phyloP scores from a whole-genome alignment of 92 coral and sea anemone genomes.

The Porites cylindrica region DNA sequence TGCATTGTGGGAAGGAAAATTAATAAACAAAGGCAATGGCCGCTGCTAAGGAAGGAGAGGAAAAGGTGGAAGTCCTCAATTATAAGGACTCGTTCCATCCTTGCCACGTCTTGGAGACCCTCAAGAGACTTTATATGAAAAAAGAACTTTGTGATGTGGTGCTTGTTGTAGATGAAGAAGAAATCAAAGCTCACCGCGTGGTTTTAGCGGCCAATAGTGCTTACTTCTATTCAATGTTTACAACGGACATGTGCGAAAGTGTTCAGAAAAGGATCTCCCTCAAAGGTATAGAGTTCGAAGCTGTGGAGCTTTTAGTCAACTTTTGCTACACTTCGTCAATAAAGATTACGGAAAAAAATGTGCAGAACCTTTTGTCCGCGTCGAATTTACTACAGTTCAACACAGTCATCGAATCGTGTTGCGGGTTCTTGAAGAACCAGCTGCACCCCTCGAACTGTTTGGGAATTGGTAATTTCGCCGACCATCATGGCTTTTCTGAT shows the following conservation, averaged over 20 bases:
- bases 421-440: conserved; percentile 87
- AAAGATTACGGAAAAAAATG: conserved; percentile 86
- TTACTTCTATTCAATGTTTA: conserved; percentile 97
- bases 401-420: conserved; percentile 87
- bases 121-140: conserved; percentile 77
- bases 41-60: conserved; percentile 54
- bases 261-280: conserved; percentile 79
- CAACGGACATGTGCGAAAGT: conserved; percentile 93
- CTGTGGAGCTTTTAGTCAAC: conserved; percentile 84
- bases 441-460: conserved; percentile 96
- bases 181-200: conserved; percentile 87
- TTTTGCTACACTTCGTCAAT: conserved; percentile 95
- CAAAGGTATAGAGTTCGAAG: conserved; percentile 85
- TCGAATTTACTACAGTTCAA: conserved; percentile 93
- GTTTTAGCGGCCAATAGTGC: conserved; percentile 96
- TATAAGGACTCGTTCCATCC: conserved; percentile 93
- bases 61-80: conserved; percentile 66
- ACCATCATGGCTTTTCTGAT: conserved; percentile 84
- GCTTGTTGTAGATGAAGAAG: conserved; percentile 81
- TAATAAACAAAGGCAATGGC: conserved; percentile 69
- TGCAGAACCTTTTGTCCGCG: conserved; percentile 84
- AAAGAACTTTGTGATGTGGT: conserved; percentile 93
- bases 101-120: conserved; percentile 85
- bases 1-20: conserved; percentile 44
- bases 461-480: conserved; percentile 94